Conservation (phyloP, 2,888 invertebrate species). For the Rhyacophila evoluta region DNA sequence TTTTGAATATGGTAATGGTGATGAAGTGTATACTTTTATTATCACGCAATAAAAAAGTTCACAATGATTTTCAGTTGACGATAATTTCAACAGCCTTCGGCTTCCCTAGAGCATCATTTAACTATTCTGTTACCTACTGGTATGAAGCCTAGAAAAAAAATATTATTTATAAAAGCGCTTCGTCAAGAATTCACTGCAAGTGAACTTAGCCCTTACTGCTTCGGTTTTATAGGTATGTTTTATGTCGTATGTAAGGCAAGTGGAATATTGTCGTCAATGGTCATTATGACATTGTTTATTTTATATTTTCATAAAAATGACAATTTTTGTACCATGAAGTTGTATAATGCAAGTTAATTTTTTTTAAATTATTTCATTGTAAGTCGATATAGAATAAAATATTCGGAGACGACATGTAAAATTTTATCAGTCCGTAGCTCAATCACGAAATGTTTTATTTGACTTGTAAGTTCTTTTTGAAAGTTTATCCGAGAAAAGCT, state of each 20-base stretch:
- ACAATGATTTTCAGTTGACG: background rate
- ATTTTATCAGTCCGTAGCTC: background rate
- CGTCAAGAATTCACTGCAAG: background rate
- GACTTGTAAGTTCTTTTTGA: background rate
- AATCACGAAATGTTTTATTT: background rate
- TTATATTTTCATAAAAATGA: background rate
- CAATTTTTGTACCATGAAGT: background rate
- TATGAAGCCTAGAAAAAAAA: background rate
- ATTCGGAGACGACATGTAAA: background rate
- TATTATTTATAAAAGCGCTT: background rate
- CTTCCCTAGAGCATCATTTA: background rate
- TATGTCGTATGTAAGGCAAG: background rate
- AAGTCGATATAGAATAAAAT: background rate
- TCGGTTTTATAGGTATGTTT: background rate
- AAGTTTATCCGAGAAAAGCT: background rate
- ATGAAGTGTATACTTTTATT: background rate
- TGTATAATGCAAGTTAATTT: background rate
- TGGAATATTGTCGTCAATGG: background rate
- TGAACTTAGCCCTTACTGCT: constrained; percentile 14
- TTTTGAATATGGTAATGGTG: too few relatives aligned
- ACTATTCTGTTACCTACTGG: constrained; percentile 3
- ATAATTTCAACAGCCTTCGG: background rate
- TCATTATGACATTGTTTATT: background rate
- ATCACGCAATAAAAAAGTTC: background rate
- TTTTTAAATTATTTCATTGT: background rate